Conservation (phyloP, 2,888 invertebrate species). For the Troides helena region DNA sequence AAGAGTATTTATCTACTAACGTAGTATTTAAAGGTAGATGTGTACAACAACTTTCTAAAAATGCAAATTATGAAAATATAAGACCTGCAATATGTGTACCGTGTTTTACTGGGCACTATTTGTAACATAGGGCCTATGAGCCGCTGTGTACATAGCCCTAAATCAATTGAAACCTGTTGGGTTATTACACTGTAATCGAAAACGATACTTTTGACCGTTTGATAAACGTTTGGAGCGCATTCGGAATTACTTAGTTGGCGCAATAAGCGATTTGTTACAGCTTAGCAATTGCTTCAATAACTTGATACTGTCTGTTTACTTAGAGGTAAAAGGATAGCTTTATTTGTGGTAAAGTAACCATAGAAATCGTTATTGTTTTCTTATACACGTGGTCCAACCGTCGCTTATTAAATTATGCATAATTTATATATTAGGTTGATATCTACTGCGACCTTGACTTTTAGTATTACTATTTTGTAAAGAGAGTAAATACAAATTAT, state of each 20-base stretch:
- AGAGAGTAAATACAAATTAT: no score
- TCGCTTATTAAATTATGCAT: no score
- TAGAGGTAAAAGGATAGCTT: constrained; percentile 10
- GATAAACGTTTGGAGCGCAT: constrained; percentile 33
- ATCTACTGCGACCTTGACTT: no score
- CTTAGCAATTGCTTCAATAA: constrained; percentile 37
- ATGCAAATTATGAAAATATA: not conserved
- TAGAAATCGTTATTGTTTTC: not conserved
- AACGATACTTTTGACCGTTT: constrained; percentile 36
- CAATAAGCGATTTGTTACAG: constrained; percentile 28
- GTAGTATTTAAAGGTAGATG: no score
- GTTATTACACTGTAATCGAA: constrained; percentile 40
- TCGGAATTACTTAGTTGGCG: constrained; percentile 34
- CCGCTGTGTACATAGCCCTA: constrained; percentile 38
- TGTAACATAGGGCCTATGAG: constrained; percentile 31
- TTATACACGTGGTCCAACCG: no score
- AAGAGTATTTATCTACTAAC: no score
- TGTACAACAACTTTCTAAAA: no score
- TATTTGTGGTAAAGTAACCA: constrained; percentile 14
- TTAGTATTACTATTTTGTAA: no score
- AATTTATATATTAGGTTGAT: no score
- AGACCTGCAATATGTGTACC: constrained; percentile 37
- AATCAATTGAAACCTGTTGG: constrained; percentile 45
- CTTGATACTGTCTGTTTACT: constrained; percentile 30
- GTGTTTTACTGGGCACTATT: constrained; percentile 28